Base-by-base conservation (phyloP, 2,888 invertebrate species). In the Eumacrocentrus americanus region DNA sequence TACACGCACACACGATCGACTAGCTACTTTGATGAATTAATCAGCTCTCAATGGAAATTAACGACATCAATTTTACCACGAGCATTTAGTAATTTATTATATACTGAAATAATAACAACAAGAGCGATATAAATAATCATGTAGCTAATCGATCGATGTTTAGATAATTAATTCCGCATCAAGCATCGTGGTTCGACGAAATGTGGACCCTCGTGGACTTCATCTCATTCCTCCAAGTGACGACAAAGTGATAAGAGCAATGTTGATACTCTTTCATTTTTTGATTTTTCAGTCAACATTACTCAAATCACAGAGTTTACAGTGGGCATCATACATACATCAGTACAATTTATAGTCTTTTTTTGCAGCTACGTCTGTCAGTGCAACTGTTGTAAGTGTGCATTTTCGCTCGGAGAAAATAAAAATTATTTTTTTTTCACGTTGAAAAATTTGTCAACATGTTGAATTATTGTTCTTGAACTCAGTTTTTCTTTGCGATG, bases 321-420 rank as follows among this genome's bases (percentile, higher is more conserved):
- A 65, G 64, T 58, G 63, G 60, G 52, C 60, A 59, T 69, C 65
- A 61, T 61, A 64, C 65, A 66, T 64, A 66, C 63, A 61, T 59
- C 53, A 65, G 60, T 66, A 66, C 65, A 66, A 23, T 53, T 44
- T 51, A 48, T 58, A 51, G 40, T 58, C 58, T 38, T 52, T 61
- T 68, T 68, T 68, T 63, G 62, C 47, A 53, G 50, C 64, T 61
- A 65, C 61, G 64, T 62, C 63, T 60, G 65, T 64, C 61, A 64
- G 60, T 63, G n/a, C n/a, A n/a, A n/a, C n/a, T n/a, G n/a, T n/a
- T n/a, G n/a, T n/a, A n/a, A n/a, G n/a, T n/a, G n/a, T n/a, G n/a
- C n/a, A n/a, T n/a, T n/a, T n/a, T n/a, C n/a, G n/a, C n/a, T n/a
- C n/a, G 18, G 9, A 22, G 11, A 22, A 22, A 16, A 11, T 20